Evolutionary conservation across 1,140 invertebrate genomes (phyloP), one percentile per base, ranked within the genome.

Genomic region (Drosophila sproati): DNA sequence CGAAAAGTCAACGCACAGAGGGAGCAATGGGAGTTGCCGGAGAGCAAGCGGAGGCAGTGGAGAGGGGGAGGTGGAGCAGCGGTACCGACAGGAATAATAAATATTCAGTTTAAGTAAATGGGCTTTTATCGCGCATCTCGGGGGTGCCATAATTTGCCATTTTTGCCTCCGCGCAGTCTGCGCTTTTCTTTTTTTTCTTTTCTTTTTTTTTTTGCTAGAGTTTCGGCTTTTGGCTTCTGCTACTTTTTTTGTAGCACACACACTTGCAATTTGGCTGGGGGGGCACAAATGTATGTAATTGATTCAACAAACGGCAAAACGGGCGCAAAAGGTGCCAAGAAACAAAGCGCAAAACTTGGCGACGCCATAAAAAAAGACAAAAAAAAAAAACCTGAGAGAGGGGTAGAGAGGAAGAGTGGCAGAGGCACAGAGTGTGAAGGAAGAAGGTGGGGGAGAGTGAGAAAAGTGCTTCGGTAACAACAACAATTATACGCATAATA

Each of bases 101-200:
- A 88, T 88, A 89, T 88, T 89, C 85, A 89, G 85, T 88, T 88
- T 88, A 88, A 88, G 85, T 88, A 89, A 88, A 89, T 88, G 85
- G 85, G 85, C 85, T 88, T 88, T 88, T 89, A 88, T 88, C 85
- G 85, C 80, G 80, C 85, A 89, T 88, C 85, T 88, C 85, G 85
- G 73, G 85, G 85, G 85, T 88, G 85, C 85, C 85, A 88, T 88
- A 88, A 88, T 88, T 88, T 88, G 85, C 85, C 85, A 88, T 88
- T 88, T 88, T 83, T 88, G 83, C 85, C 83, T 63, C 20, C 20
- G 20, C 57, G 77, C 80, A 77, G 80, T 83, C 83, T 78, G 77
- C 77, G 77, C 75, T 39, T 47, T 55, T 51, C 60, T 77, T 50
- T 69, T 64, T 72, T 61, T 56, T 54, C 39, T 52, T 35, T 48